Percentiles rank a stretch among this genome's conserved stretches.
Evolutionary conservation across 2,888 invertebrate genomes (phyloP).

Genomic region (Allolobophora icterica): DNA sequence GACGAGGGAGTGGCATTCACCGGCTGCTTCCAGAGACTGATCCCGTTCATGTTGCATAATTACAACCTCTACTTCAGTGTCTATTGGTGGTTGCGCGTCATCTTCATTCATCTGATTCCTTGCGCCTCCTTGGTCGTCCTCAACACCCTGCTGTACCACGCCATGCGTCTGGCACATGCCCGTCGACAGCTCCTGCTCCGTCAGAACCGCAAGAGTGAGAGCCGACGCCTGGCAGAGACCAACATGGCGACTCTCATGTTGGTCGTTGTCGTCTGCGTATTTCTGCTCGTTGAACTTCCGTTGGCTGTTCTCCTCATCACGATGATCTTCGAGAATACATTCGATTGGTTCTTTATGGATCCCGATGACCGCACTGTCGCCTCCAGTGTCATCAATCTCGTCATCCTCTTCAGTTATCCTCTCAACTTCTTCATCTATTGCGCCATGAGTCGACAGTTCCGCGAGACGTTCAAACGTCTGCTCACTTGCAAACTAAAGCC

Average conservation of each 20-base stretch:
- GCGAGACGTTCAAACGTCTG: conserved; percentile 85
- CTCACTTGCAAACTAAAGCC: conserved; percentile 26
- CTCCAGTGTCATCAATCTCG: conserved; percentile 80
- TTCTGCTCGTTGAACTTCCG: conserved; percentile 68
- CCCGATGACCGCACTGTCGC: conserved; percentile 38
- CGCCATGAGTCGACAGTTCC: conserved; percentile 91
- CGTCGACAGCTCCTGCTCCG: conserved; percentile 79
- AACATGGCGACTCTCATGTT: conserved; percentile 57
- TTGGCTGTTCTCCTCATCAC: conserved; percentile 69
- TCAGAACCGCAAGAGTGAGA: conserved; percentile 71
- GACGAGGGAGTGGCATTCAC: neutral
- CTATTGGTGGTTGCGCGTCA: conserved; percentile 79
- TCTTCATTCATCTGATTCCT: conserved; percentile 89
- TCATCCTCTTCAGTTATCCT: conserved; percentile 87
- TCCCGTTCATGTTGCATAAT: neutral
- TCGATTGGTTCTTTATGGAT: conserved; percentile 33
- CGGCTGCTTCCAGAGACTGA: conserved; percentile 25
- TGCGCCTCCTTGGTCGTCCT: conserved; percentile 86
- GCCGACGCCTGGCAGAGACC: conserved; percentile 60
- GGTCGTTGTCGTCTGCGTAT: conserved; percentile 62
- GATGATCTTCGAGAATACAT: conserved; percentile 74
- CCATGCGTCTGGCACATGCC: conserved; percentile 82
- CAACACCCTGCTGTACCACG: conserved; percentile 83
- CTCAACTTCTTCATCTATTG: conserved; percentile 94
- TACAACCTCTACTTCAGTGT: conserved; percentile 75